These are phyloP conservation scores for Drosophila mojavensis DNA, from an alignment of 1,140 invertebrate genomes.

Conservation along the genomic window DNA sequence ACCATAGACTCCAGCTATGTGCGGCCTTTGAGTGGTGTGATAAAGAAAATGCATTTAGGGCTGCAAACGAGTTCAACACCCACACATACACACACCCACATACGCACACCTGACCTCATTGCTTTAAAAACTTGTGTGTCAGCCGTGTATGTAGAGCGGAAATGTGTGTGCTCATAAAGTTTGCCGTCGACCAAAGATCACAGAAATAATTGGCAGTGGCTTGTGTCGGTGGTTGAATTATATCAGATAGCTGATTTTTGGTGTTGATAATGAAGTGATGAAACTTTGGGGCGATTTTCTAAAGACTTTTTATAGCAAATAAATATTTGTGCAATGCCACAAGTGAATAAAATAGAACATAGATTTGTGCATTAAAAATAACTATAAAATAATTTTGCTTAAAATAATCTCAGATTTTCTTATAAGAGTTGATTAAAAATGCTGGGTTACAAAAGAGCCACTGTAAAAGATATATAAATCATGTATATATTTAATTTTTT, in stretches of 20 bases:
- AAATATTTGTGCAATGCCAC: too few species aligned
- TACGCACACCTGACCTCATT: constrained; percentile 65
- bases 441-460: too few species aligned
- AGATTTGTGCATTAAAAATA: too few species aligned
- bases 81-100: constrained; percentile 17
- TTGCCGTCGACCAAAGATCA: constrained; percentile 20
- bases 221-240: constrained; percentile 14
- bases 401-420: too few species aligned
- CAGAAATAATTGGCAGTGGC: constrained; percentile 33
- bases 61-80: constrained; percentile 40
- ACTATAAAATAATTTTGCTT: too few species aligned
- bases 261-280: background rate
- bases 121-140: constrained; percentile 44
- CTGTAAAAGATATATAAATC: too few species aligned
- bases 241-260: constrained; percentile 5
- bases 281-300: background rate
- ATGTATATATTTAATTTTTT: too few species aligned
- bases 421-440: too few species aligned
- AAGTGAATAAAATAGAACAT: too few species aligned
- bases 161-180: constrained; percentile 32
- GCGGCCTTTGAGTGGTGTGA: constrained; percentile 36
- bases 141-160: constrained; percentile 58
- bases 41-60: constrained; percentile 65
- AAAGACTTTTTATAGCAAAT: too few species aligned
- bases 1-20: constrained; percentile 4